A percentile compares a stretch with the other conserved stretches of the same genome.
These are phyloP conservation scores for Nephrotoma appendiculata DNA, from an alignment of 2,888 invertebrate species.

Conservation along the genomic window DNA sequence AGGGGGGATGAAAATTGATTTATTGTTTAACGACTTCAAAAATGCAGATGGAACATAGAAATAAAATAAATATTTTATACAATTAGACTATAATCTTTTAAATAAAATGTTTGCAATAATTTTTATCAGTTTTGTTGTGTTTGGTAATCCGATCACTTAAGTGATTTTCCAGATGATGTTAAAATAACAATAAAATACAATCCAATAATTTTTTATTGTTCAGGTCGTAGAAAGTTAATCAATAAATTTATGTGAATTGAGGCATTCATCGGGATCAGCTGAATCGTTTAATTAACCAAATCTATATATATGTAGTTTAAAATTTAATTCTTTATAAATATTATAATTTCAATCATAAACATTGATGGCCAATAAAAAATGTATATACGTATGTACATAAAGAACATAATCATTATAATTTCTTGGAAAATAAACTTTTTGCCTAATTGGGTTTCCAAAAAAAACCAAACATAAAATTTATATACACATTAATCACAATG, in stretches of 20 bases:
- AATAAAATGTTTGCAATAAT: background rate
- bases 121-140: background rate
- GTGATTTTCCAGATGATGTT: background rate
- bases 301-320: background rate
- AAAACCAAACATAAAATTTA: background rate
- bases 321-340: background rate
- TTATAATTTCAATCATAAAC: background rate
- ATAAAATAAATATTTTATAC: background rate
- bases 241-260: background rate
- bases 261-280: background rate
- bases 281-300: background rate
- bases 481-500: background rate
- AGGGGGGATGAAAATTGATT: background rate
- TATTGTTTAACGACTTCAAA: background rate
- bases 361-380: background rate
- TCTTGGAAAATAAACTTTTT: background rate
- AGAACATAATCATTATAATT: background rate
- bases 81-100: background rate
- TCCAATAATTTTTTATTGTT: background rate
- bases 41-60: background rate
- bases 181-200: background rate
- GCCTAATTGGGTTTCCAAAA: background rate
- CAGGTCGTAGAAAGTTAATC: background rate
- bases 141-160: background rate
- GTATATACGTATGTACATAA: background rate